Conservation (phyloP, 2,888 invertebrate genomes). For the Spisula subtruncata region DNA sequence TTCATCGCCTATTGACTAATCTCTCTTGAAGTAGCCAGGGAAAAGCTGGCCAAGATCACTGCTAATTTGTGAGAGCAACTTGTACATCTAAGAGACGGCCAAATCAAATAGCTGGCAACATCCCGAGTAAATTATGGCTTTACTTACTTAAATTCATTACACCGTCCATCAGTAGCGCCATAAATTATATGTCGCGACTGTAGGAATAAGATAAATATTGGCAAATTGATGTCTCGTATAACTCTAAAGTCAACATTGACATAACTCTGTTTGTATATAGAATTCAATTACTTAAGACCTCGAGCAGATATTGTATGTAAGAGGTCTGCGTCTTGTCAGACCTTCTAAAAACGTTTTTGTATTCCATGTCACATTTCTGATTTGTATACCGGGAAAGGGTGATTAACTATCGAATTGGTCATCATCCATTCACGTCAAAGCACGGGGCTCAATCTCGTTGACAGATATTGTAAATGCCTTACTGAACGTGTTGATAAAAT, state of each 20-base stretch:
- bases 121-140: slow-evolving; percentile 53
- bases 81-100: too few relatives aligned
- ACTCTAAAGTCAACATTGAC: slow-evolving; percentile 8
- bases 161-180: slow-evolving; percentile 49
- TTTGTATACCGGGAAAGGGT: slow-evolving; percentile 10
- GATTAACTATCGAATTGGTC: slow-evolving; percentile 20
- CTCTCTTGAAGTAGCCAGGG: not conserved
- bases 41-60: slow-evolving; percentile 5
- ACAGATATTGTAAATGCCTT: slow-evolving; percentile 5
- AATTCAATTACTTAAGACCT: slow-evolving; percentile 43
- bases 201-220: not conserved
- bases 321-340: not conserved
- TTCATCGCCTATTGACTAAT: slow-evolving; percentile 1
- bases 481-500: not conserved
- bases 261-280: slow-evolving; percentile 40
- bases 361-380: slow-evolving; percentile 33
- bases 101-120: slow-evolving; percentile 40
- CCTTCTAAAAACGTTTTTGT: slow-evolving; percentile 4
- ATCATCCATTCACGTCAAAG: slow-evolving; percentile 22
- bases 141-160: slow-evolving; percentile 68
- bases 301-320: not conserved
- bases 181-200: slow-evolving; percentile 60
- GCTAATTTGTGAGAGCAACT: not conserved
- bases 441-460: not conserved
- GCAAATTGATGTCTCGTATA: slow-evolving; percentile 4